Percentiles rank a stretch among this genome's conserved stretches.
These are phyloP conservation scores for Notodonta ziczac DNA, from an alignment of 2,888 invertebrate species.

Conservation along the genomic window DNA sequence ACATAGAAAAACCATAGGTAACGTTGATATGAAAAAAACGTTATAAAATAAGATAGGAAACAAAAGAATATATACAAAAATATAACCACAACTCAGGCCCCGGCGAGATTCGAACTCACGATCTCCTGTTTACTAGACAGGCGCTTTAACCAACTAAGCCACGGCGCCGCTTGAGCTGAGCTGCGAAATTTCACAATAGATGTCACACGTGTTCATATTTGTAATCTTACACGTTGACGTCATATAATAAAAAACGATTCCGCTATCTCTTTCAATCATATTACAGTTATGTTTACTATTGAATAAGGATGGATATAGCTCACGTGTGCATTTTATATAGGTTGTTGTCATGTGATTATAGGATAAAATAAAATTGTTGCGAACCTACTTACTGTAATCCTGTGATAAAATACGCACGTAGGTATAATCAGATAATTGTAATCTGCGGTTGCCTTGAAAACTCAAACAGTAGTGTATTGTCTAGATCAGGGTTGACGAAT, in stretches of 20 bases:
- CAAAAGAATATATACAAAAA: constrained; percentile 1
- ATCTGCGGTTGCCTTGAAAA: constrained; percentile 25
- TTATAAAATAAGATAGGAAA: too few species aligned
- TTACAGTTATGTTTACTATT: not conserved
- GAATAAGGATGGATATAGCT: constrained; percentile 12
- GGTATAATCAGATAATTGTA: constrained; percentile 22
- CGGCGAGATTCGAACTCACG: constrained; percentile 82
- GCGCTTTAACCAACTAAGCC: constrained; percentile 83
- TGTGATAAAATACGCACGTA: constrained; percentile 11
- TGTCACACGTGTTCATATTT: constrained; percentile 14
- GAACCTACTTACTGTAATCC: constrained; percentile 10
- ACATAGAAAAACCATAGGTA: too few species aligned
- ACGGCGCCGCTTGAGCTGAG: constrained; percentile 58
- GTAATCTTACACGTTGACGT: not conserved
- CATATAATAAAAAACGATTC: not conserved
- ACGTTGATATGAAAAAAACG: too few species aligned
- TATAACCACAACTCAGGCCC: constrained; percentile 55
- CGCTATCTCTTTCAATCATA: constrained; percentile 16
- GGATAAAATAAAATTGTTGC: constrained; percentile 6
- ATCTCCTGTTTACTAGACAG: constrained; percentile 84
- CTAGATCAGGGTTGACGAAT: constrained; percentile 23
- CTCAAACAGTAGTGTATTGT: constrained; percentile 15
- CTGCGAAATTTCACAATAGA: constrained; percentile 28
- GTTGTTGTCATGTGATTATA: constrained; percentile 19
- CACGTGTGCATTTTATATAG: constrained; percentile 7